Evolutionary conservation across 2,113 vertebrate species (phyloP), one percentile per base, ranked within the genome.

Genomic region (Choloepus hoffmanni): DNA sequence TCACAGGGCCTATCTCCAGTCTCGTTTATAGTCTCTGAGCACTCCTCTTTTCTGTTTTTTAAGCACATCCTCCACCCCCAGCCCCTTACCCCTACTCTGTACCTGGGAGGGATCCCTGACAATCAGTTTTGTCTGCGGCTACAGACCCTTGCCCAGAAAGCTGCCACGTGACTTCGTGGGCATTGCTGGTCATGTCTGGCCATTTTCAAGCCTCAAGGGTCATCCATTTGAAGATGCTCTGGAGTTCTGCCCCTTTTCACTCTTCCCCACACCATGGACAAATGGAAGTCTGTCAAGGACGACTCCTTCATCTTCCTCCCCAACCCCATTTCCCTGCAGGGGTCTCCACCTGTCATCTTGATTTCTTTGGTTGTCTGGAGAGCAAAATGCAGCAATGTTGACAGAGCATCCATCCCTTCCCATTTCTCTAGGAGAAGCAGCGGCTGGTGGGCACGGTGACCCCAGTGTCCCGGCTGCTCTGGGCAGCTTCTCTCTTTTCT

Each of bases 301-400:
- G 23, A 26, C 6, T 43, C 60, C 60, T 77, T 63, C 62, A 63
- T 40, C 19, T 62, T 65, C 53, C 45, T 65, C 30, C 33, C 67
- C 2, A 5, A 18, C 86, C 36, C 26, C 65, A 82, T 58, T 85
- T 40, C 43, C 67, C 48, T 7, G 15, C 73, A 85, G 82, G 63
- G 50, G 21, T 48, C 58, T 85, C 43, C 58, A 70, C 48, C 73
- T 94, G 93, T 79, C 94, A 55, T 85, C 30, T 28, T 76, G 16
- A 93, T 97, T 96, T 95, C 77, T 92, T 86, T 76, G 89, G 68
- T 90, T 96, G 74, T 93, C 90, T 96, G n/a, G 55, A 96, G 40
- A 89, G 94, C 62, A 93, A 96, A 96, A 86, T 43, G 73, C 73
- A 73, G 81, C 62, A 67, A 65, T 30, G 68, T 68, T 73, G 77